phyloP scores from a whole-genome alignment of 2,113 vertebrate species.

The Petaurus breviceps region DNA sequence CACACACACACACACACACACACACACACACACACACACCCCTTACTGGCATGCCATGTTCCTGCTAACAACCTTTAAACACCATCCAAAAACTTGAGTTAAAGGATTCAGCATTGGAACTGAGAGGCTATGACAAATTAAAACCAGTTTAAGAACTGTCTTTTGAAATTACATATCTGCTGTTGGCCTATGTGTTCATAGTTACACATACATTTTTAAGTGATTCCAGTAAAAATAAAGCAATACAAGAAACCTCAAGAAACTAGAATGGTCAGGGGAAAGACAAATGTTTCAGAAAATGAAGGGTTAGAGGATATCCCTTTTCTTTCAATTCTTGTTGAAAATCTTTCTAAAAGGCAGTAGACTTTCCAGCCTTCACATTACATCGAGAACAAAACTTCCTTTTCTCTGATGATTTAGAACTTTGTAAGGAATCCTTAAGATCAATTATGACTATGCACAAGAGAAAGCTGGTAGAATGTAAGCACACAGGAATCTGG shows the following conservation, averaged over 20 bases:
- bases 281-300: constrained; percentile 39
- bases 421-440: constrained; percentile 24
- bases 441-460: neutral
- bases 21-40: neutral
- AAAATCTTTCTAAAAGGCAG: constrained; percentile 16
- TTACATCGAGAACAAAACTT: constrained; percentile 38
- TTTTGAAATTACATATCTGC: neutral
- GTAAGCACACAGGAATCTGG: neutral
- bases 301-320: neutral
- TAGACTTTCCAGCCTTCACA: neutral
- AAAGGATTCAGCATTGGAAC: constrained; percentile 46
- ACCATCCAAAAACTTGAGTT: constrained; percentile 38
- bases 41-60: constrained; percentile 28
- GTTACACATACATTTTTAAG: neutral
- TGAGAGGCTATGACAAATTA: neutral
- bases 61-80: constrained; percentile 36
- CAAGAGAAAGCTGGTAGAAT: neutral
- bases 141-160: neutral
- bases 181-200: neutral
- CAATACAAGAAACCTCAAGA: constrained; percentile 27
- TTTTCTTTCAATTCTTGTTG: constrained; percentile 5
- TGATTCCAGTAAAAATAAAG: constrained; percentile 18
- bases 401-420: constrained; percentile 27
- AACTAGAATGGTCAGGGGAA: neutral
- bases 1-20: constrained; percentile 42